Base-by-base conservation (phyloP, 2,888 invertebrate species). In the Lasius fuliginosus region DNA sequence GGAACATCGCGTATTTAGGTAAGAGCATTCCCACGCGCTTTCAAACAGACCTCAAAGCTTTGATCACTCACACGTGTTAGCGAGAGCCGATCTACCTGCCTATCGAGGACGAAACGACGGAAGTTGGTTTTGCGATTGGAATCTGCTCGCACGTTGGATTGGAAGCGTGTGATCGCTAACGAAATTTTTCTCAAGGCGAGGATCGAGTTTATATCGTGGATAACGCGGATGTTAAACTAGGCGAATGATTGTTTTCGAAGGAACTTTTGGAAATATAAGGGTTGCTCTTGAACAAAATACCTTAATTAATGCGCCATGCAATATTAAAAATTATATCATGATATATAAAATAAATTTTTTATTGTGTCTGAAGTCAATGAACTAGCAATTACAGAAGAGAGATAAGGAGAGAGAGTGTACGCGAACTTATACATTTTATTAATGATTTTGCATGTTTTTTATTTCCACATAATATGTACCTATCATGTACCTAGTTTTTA, bases 1-100 rank as follows among this genome's bases (percentile, higher is more conserved):
- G 90, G 90, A 91, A 91, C 88, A 86, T 87, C 86, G 67, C 85
- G 87, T 91, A 90, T 90, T 90, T 88, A 85, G 87, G 71, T 90
- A 88, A 90, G 89, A 90, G 90, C 82, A 85, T 84, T 85, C 82
- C 81, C 42, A 82, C 65, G 85, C 68, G 86, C 88, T 90, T 83
- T 85, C 86, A 83, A 84, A 65, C 81, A 74, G 65, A 85, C 71
- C 81, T 92, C 92, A 90, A 91, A 92, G 91, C 92, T 90, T 92
- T 92, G 91, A 91, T 90, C 91, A 85, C 68, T 89, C 86, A 83
- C 75, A 87, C 82, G 86, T 88, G 85, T 81, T 82, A 84, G 68
- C 86, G 83, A 84, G 79, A 84, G 58, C 71, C 82, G 69, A 83
- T n/a, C 83, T 86, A 71, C 49, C 60, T 58, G 58, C 79, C 58